These are phyloP conservation scores for Antedon mediterranea DNA, from an alignment of 53 echinoderm and acorn worm species.

Conservation along the genomic window DNA sequence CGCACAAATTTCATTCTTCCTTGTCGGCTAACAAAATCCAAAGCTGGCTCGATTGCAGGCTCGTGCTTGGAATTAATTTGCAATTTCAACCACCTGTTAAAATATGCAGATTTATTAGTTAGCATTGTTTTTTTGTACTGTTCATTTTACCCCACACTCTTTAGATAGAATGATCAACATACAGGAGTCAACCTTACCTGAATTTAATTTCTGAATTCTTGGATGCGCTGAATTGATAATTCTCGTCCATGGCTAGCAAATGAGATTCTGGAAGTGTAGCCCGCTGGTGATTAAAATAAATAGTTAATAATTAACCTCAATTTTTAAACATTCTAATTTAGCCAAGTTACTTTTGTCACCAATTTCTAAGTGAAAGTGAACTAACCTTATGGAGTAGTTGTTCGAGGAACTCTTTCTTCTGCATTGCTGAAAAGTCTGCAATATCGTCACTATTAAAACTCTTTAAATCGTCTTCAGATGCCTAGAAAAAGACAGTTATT, in stretches of 20 bases:
- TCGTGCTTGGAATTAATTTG: slow-evolving; percentile 43
- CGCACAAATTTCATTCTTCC: slow-evolving; percentile 71
- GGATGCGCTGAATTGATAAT: slow-evolving; percentile 38
- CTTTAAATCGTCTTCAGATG: slow-evolving; percentile 27
- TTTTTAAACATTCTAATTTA: too few species aligned
- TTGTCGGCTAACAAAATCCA: slow-evolving; percentile 58
- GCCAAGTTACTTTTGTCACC: too few species aligned
- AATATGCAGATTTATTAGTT: too few species aligned
- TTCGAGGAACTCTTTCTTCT: slow-evolving; percentile 55
- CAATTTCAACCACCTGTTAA: slow-evolving; percentile 58
- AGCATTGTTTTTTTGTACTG: too few species aligned
- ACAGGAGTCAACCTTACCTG: slow-evolving; percentile 17
- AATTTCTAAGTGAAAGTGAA: too few species aligned
- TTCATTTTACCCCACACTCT: too few species aligned
- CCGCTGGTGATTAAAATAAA: slow-evolving; percentile 18
- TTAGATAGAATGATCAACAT: too few species aligned
- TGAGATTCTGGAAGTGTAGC: slow-evolving; percentile 29
- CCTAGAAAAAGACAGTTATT: slow-evolving; percentile 13
- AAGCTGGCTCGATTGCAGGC: slow-evolving; percentile 30
- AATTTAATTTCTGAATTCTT: slow-evolving; percentile 75
- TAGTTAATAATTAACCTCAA: too few species aligned
- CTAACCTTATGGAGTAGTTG: slow-evolving; percentile 57
- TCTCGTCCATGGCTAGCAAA: slow-evolving; percentile 48
- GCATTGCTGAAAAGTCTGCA: slow-evolving; percentile 41
- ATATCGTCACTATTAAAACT: slow-evolving; percentile 39